phyloP scores from a whole-genome alignment of 2,113 vertebrate genomes.

The Myanophis thanlyinensis region DNA sequence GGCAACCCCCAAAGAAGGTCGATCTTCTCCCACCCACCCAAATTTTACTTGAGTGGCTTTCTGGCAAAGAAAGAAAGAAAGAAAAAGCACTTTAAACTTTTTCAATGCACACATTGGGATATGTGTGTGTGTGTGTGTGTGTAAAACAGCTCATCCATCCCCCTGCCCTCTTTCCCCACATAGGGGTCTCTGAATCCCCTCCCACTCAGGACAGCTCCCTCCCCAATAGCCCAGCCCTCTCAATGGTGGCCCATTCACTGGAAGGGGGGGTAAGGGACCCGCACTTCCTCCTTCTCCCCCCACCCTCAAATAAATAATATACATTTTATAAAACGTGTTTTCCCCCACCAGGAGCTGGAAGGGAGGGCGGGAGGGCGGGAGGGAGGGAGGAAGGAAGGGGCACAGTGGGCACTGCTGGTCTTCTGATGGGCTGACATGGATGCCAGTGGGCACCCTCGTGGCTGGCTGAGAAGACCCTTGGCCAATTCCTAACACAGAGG shows the following conservation, averaged over 20 bases:
- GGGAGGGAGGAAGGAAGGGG: not conserved
- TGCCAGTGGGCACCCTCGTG: not conserved
- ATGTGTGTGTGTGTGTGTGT: no score
- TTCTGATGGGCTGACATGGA: not conserved
- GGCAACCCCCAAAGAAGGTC: no score
- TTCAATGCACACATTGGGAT: not conserved
- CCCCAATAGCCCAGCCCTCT: not conserved
- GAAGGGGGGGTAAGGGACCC: not conserved
- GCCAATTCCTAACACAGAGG: rapidly evolving
- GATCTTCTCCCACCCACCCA: not conserved
- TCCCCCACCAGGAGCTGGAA: not conserved
- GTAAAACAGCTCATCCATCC: not conserved
- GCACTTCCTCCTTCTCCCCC: not conserved
- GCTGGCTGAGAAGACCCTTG: not conserved
- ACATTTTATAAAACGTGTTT: not conserved
- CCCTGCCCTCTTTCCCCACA: not conserved
- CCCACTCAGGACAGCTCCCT: not conserved
- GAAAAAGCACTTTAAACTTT: not conserved
- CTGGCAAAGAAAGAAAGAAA: not conserved
- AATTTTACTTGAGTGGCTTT: not conserved
- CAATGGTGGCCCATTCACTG: not conserved
- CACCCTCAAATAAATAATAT: not conserved
- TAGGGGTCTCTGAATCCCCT: not conserved
- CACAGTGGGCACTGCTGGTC: not conserved
- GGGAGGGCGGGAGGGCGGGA: not conserved